phyloP scores from a whole-genome alignment of 1,140 invertebrate species.

The Zelostemma sp. region DNA sequence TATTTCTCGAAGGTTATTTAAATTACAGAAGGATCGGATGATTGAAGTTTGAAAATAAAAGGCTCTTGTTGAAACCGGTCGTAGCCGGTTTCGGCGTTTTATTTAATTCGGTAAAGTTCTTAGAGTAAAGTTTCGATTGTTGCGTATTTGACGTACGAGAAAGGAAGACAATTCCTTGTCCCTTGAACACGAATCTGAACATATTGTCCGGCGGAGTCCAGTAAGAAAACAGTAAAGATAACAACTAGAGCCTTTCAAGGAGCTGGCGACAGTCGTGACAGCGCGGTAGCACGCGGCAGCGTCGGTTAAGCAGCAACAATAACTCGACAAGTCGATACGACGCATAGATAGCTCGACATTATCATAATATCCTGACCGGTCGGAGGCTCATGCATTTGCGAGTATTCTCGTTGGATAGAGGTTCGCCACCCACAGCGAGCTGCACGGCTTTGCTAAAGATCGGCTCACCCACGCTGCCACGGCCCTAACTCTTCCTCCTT shows the following conservation, averaged over 20 bases:
- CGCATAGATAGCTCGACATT: constrained; percentile 52
- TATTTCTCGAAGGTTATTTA: too few species aligned
- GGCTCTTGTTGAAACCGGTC: too few species aligned
- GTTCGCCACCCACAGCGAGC: constrained; percentile 22
- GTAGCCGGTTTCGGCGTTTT: too few species aligned
- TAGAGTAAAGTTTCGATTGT: too few species aligned
- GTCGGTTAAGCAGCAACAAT: constrained; percentile 41
- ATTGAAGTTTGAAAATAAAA: too few species aligned
- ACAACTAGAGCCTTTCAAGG: background rate
- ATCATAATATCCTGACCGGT: constrained; percentile 50
- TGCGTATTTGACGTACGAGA: background rate
- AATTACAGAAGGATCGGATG: too few species aligned
- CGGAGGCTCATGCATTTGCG: constrained; percentile 24
- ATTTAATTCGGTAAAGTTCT: too few species aligned
- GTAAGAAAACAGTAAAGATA: background rate
- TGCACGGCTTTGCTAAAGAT: background rate
- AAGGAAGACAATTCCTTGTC: background rate
- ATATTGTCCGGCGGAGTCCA: background rate
- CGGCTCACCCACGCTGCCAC: constrained; percentile 22
- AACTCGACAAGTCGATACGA: constrained; percentile 56
- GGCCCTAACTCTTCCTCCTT: constrained; percentile 2
- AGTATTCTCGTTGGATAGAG: constrained; percentile 17
- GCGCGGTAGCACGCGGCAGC: background rate
- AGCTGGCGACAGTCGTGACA: constrained; percentile 5
- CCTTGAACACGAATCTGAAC: background rate